These are phyloP conservation scores for Athalia rosae DNA, from an alignment of 2,888 invertebrate species.

Conservation along the genomic window DNA sequence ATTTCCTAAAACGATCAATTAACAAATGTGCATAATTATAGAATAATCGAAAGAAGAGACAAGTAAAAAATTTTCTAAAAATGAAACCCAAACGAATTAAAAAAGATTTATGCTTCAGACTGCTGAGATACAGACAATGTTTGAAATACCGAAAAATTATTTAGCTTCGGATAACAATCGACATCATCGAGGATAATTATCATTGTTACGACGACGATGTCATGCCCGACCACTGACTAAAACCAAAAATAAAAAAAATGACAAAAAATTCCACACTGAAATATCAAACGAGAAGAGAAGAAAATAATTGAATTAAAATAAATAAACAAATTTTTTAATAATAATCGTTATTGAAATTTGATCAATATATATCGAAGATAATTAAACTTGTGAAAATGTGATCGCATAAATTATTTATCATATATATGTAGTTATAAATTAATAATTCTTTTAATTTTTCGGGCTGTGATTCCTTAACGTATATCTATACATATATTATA, in stretches of 20 bases:
- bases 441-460: conserved; percentile 28
- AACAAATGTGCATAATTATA: not conserved
- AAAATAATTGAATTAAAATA: too few relatives aligned
- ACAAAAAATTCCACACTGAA: not conserved
- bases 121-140: conserved; percentile 62
- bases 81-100: conserved; percentile 62
- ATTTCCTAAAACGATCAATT: conserved; percentile 48
- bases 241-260: not conserved
- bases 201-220: not conserved
- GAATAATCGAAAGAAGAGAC: conserved; percentile 21
- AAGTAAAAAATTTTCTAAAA: conserved; percentile 53
- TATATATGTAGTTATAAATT: not conserved
- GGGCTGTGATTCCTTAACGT: conserved; percentile 39
- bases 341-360: too few relatives aligned
- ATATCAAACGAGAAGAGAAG: not conserved
- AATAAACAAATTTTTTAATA: too few relatives aligned
- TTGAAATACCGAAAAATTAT: conserved; percentile 63
- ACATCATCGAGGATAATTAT: not conserved
- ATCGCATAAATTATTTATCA: conserved; percentile 2
- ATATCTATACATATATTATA: not conserved
- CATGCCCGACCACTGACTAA: not conserved
- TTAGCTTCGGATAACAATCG: conserved; percentile 47
- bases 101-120: conserved; percentile 61
- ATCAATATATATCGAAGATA: not conserved
- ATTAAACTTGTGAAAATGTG: conserved; percentile 31